These are phyloP conservation scores for Rachycentron canadum DNA, from an alignment of 2,797 vertebrate species.

Conservation along the genomic window DNA sequence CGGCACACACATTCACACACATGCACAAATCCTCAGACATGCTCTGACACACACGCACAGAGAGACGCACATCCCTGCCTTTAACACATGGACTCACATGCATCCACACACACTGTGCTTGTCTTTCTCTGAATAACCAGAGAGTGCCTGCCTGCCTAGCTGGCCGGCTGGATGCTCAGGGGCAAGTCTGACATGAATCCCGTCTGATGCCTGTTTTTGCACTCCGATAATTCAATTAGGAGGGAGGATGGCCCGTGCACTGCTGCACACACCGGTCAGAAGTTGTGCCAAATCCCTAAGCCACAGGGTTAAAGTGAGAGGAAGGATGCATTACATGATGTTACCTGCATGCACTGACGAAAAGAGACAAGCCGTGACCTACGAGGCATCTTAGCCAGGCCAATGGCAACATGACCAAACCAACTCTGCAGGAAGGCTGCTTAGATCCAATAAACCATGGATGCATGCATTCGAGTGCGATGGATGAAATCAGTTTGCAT, in stretches of 20 bases:
- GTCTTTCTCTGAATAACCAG: slow-evolving; percentile 73
- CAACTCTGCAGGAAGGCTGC: slow-evolving; percentile 32
- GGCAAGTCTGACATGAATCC: slow-evolving; percentile 84
- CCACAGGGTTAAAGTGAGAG: slow-evolving; percentile 65
- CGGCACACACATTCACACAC: slow-evolving; percentile 53
- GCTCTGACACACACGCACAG: slow-evolving; percentile 37
- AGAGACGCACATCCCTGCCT: slow-evolving; percentile 46
- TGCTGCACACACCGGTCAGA: slow-evolving; percentile 72
- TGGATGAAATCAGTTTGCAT: slow-evolving; percentile 1
- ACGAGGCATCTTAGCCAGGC: slow-evolving; percentile 64
- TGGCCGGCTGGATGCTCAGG: slow-evolving; percentile 71
- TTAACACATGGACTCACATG: slow-evolving; percentile 53
- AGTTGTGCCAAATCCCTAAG: slow-evolving; percentile 77
- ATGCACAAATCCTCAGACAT: slow-evolving; percentile 29
- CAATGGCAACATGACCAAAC: slow-evolving; percentile 58
- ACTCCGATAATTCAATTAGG: slow-evolving; percentile 86
- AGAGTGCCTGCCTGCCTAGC: slow-evolving; percentile 47
- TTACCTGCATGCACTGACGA: slow-evolving; percentile 76
- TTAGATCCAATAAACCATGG: slow-evolving; percentile 26
- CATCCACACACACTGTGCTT: slow-evolving; percentile 58
- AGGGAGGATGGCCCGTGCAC: slow-evolving; percentile 65
- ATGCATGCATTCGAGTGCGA: neutral
- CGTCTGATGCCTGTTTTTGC: slow-evolving; percentile 83
- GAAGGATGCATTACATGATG: slow-evolving; percentile 72
- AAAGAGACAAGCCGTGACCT: slow-evolving; percentile 77